Evolutionary conservation across 2,113 vertebrate genomes (phyloP), one percentile per base, ranked within the genome.

Genomic region (Albula glossodonta): DNA sequence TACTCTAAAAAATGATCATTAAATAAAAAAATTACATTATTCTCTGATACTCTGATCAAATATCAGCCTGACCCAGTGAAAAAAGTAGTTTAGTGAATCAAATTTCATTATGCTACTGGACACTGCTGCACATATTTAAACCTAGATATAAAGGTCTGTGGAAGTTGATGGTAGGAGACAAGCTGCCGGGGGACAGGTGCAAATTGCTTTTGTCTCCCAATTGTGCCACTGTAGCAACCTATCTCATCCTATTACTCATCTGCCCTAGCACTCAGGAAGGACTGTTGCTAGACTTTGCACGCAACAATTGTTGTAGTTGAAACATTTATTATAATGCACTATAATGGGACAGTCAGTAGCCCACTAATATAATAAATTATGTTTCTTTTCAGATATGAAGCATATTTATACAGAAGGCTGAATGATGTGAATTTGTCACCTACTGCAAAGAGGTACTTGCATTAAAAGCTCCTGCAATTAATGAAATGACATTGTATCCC

Each of bases 161-260:
- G 52, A 13, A 82, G 13, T 22, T 22, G 53, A 57, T 31, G 81
- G 8, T 11, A 25, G 3, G 41, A n/a, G 48, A 50, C 15, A 19
- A 79, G 78, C 25, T 78, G 25, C 51, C 74, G 25, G 25, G 25
- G 78, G 56, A 63, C 78, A 85, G 78, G 84, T 80, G 84, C 22
- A 50, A 85, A 85, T 82, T 25, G 79, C 22, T 49, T 79, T 63
- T 60, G 79, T 41, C 80, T 77, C 5, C 9, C 12, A 52, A 17
- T 74, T 77, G 63, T 82, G n/a, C 83, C 51, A 74, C 51, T 82
- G 66, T 48, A 22, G 48, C 52, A 57, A 15, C 74, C 52, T 53
- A 13, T 78, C 79, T 53, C 70, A 74, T 87, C 79, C 83, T 57
- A 22, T 78, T 82, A 56, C 51, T 56, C 60, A 22, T 51, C 87